Conservation (phyloP, 2,888 invertebrate genomes). For the Calliphora vomitoria region DNA sequence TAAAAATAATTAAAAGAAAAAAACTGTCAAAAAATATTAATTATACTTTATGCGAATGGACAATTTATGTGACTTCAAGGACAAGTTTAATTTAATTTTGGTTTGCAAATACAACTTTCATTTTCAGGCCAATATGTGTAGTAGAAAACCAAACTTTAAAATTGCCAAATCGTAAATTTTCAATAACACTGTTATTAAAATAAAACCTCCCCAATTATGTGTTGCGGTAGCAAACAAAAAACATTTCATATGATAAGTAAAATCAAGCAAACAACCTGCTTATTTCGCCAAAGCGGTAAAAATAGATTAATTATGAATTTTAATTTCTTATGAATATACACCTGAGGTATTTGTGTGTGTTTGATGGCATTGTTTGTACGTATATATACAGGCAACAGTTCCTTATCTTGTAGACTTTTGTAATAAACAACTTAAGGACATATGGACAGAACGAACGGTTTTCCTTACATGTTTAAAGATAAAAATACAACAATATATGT, state of each 20-base stretch:
- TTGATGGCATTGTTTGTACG: not conserved
- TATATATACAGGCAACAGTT: not conserved
- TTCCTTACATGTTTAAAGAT: conserved; percentile 1
- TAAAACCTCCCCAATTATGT: conserved; percentile 40
- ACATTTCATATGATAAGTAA: not conserved
- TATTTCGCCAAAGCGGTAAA: conserved; percentile 20
- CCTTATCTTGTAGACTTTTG: conserved; percentile 53
- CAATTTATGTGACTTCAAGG: not conserved
- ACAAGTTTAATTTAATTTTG: not conserved
- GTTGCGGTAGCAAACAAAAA: conserved; percentile 8
- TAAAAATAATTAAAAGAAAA: no score
- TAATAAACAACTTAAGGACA: conserved; percentile 34
- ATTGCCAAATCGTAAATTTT: conserved; percentile 53
- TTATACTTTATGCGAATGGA: no score
- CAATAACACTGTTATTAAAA: conserved; percentile 55
- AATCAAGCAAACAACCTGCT: conserved; percentile 16
- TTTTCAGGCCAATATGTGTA: not conserved
- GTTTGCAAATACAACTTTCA: conserved; percentile 14
- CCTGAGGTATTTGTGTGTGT: not conserved
- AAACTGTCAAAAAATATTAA: no score
- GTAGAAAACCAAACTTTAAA: not conserved
- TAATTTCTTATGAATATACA: conserved; percentile 53
- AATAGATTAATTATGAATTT: conserved; percentile 60
- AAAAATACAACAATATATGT: not conserved
- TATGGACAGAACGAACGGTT: not conserved